Conservation (phyloP, 2,888 invertebrate genomes). For the Bhutanitis thaidina region DNA sequence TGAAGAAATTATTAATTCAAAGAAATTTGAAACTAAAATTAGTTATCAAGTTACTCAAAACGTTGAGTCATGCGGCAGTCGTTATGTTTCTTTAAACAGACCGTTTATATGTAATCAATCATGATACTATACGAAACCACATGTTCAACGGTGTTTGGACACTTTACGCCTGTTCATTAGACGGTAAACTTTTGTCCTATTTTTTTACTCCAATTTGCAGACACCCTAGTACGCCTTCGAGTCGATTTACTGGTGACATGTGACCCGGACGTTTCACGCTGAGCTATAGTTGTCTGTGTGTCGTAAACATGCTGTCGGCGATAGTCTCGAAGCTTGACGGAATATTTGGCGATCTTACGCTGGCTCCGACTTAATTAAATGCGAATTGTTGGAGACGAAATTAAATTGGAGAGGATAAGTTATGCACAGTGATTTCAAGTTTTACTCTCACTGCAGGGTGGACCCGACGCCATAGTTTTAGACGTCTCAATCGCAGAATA, state of each 20-base stretch:
- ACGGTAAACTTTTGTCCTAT: not conserved
- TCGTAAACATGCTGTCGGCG: conserved; percentile 22
- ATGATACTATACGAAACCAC: too few species aligned
- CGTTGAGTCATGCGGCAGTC: too few species aligned
- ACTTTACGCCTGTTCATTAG: too few species aligned
- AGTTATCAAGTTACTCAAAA: too few species aligned
- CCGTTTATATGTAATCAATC: too few species aligned
- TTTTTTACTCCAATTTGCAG: conserved; percentile 10
- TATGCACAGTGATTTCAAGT: conserved; percentile 11
- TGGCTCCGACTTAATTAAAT: conserved; percentile 15
- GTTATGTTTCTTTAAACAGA: too few species aligned
- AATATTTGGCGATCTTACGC: conserved; percentile 18
- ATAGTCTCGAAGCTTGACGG: conserved; percentile 12
- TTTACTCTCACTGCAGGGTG: conserved; percentile 1
- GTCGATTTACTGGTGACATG: conserved; percentile 50
- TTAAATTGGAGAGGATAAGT: conserved; percentile 19
- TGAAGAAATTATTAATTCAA: too few species aligned
- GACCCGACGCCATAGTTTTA: not conserved
- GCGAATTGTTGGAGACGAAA: conserved; percentile 17
- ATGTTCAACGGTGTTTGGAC: too few species aligned
- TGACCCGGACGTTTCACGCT: conserved; percentile 41
- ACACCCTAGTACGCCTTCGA: conserved; percentile 39
- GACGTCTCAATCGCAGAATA: too few species aligned
- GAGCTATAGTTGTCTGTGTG: conserved; percentile 26
- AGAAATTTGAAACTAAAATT: too few species aligned